A percentile compares a stretch with the other conserved stretches of the same genome.
These are phyloP conservation scores for Ceratoteleas bidentatus DNA, from an alignment of 1,140 invertebrate species.

Conservation along the genomic window DNA sequence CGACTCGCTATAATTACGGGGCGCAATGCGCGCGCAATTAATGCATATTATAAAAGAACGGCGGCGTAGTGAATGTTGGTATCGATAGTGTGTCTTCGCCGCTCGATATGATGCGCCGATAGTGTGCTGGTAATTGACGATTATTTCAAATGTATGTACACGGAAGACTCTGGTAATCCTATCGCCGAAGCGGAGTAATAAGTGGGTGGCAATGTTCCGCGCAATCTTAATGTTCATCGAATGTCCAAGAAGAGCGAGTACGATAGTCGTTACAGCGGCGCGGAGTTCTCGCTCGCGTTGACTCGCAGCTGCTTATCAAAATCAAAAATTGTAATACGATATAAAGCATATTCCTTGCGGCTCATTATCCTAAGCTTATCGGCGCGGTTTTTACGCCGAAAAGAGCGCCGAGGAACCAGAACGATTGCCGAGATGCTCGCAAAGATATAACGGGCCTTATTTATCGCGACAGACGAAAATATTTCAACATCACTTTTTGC, in stretches of 20 bases:
- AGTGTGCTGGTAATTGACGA: conserved; percentile 43
- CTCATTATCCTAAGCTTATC: conserved; percentile 64
- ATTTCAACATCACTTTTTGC: conserved; percentile 40
- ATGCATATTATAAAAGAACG: conserved; percentile 51
- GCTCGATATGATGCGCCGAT: conserved; percentile 47
- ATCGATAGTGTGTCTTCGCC: conserved; percentile 47
- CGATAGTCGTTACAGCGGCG: conserved; percentile 58
- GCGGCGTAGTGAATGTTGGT: conserved; percentile 36
- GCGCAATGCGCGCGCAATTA: conserved; percentile 27
- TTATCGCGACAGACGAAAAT: conserved; percentile 56
- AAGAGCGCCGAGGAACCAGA: conserved; percentile 42
- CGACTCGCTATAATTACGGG: conserved; percentile 26
- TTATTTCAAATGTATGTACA: conserved; percentile 56
- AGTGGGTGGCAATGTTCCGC: conserved; percentile 65
- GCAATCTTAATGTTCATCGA: conserved; percentile 69
- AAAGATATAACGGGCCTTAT: conserved; percentile 44
- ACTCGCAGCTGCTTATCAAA: conserved; percentile 57
- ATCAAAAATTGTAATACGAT: conserved; percentile 64
- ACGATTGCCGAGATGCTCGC: conserved; percentile 45
- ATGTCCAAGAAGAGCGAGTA: conserved; percentile 61
- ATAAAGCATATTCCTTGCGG: conserved; percentile 57
- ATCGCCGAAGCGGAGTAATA: conserved; percentile 57
- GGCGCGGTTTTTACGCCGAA: conserved; percentile 34
- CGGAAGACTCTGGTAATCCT: conserved; percentile 59
- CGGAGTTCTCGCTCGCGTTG: conserved; percentile 43